Base-by-base conservation (phyloP, 2,888 invertebrate species). In the Melieria crassipennis region DNA sequence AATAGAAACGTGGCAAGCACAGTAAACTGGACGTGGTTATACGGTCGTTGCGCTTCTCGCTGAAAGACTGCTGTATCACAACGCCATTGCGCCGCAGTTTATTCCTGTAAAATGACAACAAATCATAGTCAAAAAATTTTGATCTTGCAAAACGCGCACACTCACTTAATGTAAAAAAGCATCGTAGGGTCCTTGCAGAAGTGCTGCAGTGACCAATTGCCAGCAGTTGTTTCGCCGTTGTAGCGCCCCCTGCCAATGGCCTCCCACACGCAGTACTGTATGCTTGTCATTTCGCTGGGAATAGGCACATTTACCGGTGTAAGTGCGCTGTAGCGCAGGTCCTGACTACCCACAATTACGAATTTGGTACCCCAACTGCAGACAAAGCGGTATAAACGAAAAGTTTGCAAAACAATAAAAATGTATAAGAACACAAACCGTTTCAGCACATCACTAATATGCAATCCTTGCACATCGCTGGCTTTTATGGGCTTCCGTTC, bases 181-280 rank as follows among this genome's bases (percentile, higher is more conserved):
- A 90, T 87, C 80, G 92, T 92, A 0, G 91, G 83, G 83, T 92
- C 91, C 77, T 90, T 89, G 62, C 88, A 88, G 60, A 87, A 85
- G 9, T 86, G 78, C 62, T 85, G 82, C 7, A 92, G 80, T 7
- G 92, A 91, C 73, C 88, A 87, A 72, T 89, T 89, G 9, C 92
- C 92, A 68, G 90, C 89, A 0, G 93, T 92, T 5, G 91, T 87
- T 86, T 93, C 92, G 0, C 95, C 94, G 76, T 89, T 89, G 75
- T 88, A 88, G 52, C 94, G 88, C 0, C 92, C 87, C 73, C 94
- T 89, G 1, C 92, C 95, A 50, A 95, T 91, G 78, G 91, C 86
- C 85, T 95, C 95, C 71, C 94, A 85, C 50, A 94, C 86, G 78
- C 92, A 91, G 81, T 92, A 95, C 72, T 91, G 91, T n/a, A 88